Conservation (phyloP, 35 echinoderm and acorn worm species). For the Holothuria glaberrima region DNA sequence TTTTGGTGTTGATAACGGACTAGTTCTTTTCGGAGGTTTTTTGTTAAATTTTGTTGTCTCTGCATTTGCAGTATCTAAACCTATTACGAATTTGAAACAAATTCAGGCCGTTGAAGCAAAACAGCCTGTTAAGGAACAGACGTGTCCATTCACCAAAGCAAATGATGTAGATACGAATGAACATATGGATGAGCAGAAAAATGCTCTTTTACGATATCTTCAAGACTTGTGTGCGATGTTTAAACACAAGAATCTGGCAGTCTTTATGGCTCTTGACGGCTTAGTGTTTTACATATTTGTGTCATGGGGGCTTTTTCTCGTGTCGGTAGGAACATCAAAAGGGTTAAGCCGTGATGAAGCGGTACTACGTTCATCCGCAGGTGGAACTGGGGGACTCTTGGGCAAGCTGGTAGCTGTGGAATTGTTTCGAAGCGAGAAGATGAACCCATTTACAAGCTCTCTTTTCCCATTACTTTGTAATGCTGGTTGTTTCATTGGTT, state of each 20-base stretch:
- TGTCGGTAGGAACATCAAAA: neutral
- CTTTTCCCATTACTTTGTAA: neutral
- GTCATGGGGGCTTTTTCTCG: slow-evolving; percentile 18
- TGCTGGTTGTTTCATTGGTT: neutral
- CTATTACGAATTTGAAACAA: too few relatives aligned
- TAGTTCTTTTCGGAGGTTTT: too few relatives aligned
- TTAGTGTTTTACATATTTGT: neutral
- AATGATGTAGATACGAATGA: too few relatives aligned
- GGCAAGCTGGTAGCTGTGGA: neutral
- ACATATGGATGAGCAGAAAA: too few relatives aligned
- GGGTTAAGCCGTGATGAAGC: neutral
- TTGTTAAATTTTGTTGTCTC: too few relatives aligned
- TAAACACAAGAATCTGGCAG: neutral
- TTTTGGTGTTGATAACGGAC: too few relatives aligned
- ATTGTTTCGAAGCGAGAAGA: neutral
- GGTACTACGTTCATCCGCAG: neutral
- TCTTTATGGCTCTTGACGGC: neutral
- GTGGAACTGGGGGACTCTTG: slow-evolving; percentile 3
- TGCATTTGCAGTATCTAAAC: too few relatives aligned
- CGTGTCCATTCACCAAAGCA: too few relatives aligned
- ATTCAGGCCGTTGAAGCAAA: too few relatives aligned
- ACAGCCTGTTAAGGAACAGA: too few relatives aligned
- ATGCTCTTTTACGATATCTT: too few relatives aligned
- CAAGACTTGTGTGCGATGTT: too few relatives aligned
- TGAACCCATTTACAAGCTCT: neutral